Evolutionary conservation across 2,113 vertebrate species (phyloP).

Genomic region (Xenopus borealis): DNA sequence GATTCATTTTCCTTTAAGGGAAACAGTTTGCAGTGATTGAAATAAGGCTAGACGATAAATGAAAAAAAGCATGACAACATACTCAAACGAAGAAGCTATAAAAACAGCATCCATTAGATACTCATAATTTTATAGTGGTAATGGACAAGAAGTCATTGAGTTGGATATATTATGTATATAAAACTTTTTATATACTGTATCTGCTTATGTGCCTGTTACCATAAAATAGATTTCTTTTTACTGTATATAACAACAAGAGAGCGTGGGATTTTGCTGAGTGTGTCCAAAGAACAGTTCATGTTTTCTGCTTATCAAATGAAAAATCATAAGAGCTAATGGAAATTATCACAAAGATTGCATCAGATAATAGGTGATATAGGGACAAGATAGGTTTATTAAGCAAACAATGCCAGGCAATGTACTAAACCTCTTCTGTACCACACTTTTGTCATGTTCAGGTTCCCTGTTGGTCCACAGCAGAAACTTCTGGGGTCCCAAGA

Average conservation of each 20-base stretch:
- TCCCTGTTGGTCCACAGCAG: too few relatives aligned
- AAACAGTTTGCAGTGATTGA: neutral
- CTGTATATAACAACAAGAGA: conserved; percentile 5
- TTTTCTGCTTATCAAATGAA: too few relatives aligned
- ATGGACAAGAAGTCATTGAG: conserved; percentile 11
- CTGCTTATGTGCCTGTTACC: conserved; percentile 15
- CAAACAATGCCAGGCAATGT: too few relatives aligned
- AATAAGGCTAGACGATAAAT: conserved; percentile 4
- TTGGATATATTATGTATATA: conserved; percentile 33
- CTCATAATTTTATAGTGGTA: conserved; percentile 26
- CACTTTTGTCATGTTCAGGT: too few relatives aligned
- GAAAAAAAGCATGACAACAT: conserved; percentile 12
- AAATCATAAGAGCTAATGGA: too few relatives aligned
- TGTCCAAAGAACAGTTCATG: neutral
- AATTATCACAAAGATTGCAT: too few relatives aligned
- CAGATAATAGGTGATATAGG: too few relatives aligned
- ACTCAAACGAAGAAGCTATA: conserved; percentile 2
- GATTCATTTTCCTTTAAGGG: neutral
- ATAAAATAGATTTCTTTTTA: conserved; percentile 19
- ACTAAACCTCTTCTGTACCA: too few relatives aligned
- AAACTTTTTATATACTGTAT: conserved; percentile 23
- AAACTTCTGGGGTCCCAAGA: too few relatives aligned
- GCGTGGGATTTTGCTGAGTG: conserved; percentile 3
- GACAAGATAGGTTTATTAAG: too few relatives aligned
- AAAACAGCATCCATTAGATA: conserved; percentile 27